Base-by-base conservation (phyloP, 1,140 invertebrate genomes). In the Drosophila bipectinata region DNA sequence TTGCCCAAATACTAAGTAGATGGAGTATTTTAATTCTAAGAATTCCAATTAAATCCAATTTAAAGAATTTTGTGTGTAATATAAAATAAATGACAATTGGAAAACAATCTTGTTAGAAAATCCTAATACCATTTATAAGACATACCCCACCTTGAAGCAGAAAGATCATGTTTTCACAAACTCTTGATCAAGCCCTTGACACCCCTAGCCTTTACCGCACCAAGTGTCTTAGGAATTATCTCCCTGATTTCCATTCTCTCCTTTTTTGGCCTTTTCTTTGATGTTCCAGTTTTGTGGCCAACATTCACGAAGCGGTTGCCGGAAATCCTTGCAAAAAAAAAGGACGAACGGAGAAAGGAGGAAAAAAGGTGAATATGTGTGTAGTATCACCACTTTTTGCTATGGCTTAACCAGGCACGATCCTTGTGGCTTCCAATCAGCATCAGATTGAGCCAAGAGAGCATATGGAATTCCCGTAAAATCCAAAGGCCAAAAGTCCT, bases 321-420 rank as follows among this genome's bases (percentile, higher is more conserved):
- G 66, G 30, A 73, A 52, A 76, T 76, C 59, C 60, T 72, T 77
- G 21, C 10, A n/a, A 37, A 37, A 37, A 37, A 37, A n/a, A n/a
- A n/a, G 4, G 10, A 12, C 12, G 3, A 32, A 37, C 34, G 10
- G 9, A 10, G 32, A 37, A 10, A 10, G 12, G 34, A 12, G 10
- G 10, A 37, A 37, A 37, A 59, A 58, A 64, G 48, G 54, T 56
- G 71, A 34, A 15, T 45, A 26, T 56, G 45, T 28, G 68, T 49
- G 44, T 10, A 24, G 56, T 63, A 76, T 79, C 69, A 57, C 76
- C 76, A 77, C 78, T 85, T 73, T 60, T 69, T 85, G 67, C 68
- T 77, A 64, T 77, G 81, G 77, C 58, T 73, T 63, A 83, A 47
- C 66, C 77, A 58, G 67, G 61, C 81, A 84, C 80, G 80, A 83